Evolutionary conservation across 2,888 invertebrate species (phyloP).

Genomic region (Callimorpha dominula): DNA sequence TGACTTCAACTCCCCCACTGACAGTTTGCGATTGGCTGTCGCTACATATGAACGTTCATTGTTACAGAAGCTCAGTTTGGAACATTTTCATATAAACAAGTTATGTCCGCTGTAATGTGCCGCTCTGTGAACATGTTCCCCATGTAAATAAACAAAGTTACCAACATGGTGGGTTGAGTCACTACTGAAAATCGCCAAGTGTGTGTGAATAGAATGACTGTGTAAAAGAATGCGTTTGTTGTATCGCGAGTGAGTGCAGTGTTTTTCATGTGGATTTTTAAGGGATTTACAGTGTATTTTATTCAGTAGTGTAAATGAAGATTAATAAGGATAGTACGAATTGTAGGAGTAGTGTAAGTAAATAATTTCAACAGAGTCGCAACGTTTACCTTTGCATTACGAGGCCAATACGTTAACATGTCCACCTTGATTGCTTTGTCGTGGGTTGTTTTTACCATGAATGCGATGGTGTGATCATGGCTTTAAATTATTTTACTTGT

Average conservation of each 20-base stretch:
- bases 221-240: slow-evolving; percentile 33
- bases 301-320: slow-evolving; percentile 24
- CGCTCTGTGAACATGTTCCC: slow-evolving; percentile 53
- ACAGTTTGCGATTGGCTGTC: slow-evolving; percentile 74
- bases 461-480: slow-evolving; percentile 26
- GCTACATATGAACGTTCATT: slow-evolving; percentile 67
- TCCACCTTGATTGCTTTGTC: slow-evolving; percentile 57
- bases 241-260: slow-evolving; percentile 36
- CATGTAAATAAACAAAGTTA: slow-evolving; percentile 74
- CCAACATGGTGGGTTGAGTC: slow-evolving; percentile 61
- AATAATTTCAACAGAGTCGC: slow-evolving; percentile 31
- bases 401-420: slow-evolving; percentile 60
- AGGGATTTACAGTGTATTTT: slow-evolving; percentile 28
- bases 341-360: slow-evolving; percentile 8
- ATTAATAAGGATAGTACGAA: slow-evolving; percentile 24
- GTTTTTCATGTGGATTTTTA: slow-evolving; percentile 26
- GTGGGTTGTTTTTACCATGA: slow-evolving; percentile 49
- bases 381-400: slow-evolving; percentile 50
- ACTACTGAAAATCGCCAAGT: slow-evolving; percentile 48
- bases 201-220: slow-evolving; percentile 38
- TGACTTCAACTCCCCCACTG: slow-evolving; percentile 52
- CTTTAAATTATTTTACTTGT: slow-evolving; percentile 2
- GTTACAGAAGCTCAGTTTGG: slow-evolving; percentile 37
- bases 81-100: slow-evolving; percentile 32
- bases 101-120: slow-evolving; percentile 36